Percentiles rank a stretch among this genome's conserved stretches.
phyloP scores from a whole-genome alignment of 1,140 invertebrate genomes.

The Drosophila pseudoananassae region DNA sequence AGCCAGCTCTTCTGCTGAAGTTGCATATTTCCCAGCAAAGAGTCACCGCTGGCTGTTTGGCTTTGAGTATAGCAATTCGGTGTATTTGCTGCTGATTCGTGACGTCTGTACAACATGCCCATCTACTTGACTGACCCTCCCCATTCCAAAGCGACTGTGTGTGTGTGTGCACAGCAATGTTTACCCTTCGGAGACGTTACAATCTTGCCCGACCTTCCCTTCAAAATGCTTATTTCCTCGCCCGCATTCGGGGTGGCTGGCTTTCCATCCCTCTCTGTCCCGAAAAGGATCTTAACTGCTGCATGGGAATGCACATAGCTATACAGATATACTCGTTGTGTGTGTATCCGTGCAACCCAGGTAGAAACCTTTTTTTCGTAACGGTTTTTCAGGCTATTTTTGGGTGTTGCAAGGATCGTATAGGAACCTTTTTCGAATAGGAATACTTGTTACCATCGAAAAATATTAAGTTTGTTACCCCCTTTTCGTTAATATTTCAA shows the following conservation, averaged over 20 bases:
- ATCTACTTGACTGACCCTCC: slow-evolving; percentile 62
- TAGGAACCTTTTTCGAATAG: slow-evolving; percentile 24
- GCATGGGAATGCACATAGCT: slow-evolving; percentile 58
- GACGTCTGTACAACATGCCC: slow-evolving; percentile 64
- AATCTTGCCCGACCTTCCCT: slow-evolving; percentile 61
- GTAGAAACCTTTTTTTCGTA: slow-evolving; percentile 56
- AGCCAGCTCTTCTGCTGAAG: slow-evolving; percentile 64
- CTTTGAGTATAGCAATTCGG: slow-evolving; percentile 28
- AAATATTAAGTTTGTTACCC: background rate
- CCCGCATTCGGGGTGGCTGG: slow-evolving; percentile 47
- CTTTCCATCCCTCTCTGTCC: slow-evolving; percentile 3
- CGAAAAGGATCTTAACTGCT: slow-evolving; percentile 34
- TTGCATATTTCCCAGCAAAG: slow-evolving; percentile 56
- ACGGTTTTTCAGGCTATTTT: slow-evolving; percentile 40
- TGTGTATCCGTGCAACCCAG: slow-evolving; percentile 37
- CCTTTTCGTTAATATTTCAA: background rate
- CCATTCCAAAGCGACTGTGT: slow-evolving; percentile 39
- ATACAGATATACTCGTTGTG: background rate
- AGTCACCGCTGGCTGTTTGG: slow-evolving; percentile 34
- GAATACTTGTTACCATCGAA: slow-evolving; percentile 4
- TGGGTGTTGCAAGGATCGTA: slow-evolving; percentile 2
- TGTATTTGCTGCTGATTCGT: slow-evolving; percentile 56
- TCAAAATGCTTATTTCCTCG: slow-evolving; percentile 24
- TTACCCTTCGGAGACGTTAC: slow-evolving; percentile 72
- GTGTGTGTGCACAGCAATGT: slow-evolving; percentile 50